Base-by-base conservation (phyloP, 2,113 vertebrate species). In the Vidua macroura region DNA sequence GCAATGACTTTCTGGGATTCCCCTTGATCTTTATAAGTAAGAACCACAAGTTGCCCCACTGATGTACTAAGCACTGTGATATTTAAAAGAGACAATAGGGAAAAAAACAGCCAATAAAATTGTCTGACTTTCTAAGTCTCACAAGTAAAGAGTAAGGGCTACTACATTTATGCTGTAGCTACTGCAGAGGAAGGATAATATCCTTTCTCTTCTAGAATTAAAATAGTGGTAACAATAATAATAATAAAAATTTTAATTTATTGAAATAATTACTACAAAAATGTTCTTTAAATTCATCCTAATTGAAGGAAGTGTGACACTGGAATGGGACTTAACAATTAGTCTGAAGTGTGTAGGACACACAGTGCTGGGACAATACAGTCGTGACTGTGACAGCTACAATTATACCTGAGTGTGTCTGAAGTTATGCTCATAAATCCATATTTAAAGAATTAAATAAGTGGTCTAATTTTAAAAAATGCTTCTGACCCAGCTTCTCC, bases 401-500 rank as follows among this genome's bases (percentile, higher is more conserved):
- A 13, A 56, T 83, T 66, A 83, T 44, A 88, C 48, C 60, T 80
- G 87, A 81, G 43, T 83, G 72, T 77, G 59, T 41, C 85, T 77
- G 37, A 91, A 93, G 58, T 91, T 17, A 74, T 63, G 39, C 68
- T 81, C 59, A 59, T 81, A 95, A 95, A 80, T 52, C 51, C 72
- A 77, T 77, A 81, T 51, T 92, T 77, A 88, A 77, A 74, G 39
- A 83, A 69, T 86, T 94, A 92, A 90, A 83, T 86, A 90, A 91
- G 51, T 63, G 75, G 48, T 67, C 51, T 80, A 75, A 74, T 92
- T 93, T 95, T 93, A 16, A 74, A 77, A 93, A 95, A 66, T 74
- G 13, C 44, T 85, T 86, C 83, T 84, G 74, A 91, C 53, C 53
- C 59, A 87, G 58, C 89, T 90, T 62, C 39, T 70, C 63, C 93